Conservation (phyloP, 1,140 invertebrate genomes). For the Aphelenchoides besseyi region DNA sequence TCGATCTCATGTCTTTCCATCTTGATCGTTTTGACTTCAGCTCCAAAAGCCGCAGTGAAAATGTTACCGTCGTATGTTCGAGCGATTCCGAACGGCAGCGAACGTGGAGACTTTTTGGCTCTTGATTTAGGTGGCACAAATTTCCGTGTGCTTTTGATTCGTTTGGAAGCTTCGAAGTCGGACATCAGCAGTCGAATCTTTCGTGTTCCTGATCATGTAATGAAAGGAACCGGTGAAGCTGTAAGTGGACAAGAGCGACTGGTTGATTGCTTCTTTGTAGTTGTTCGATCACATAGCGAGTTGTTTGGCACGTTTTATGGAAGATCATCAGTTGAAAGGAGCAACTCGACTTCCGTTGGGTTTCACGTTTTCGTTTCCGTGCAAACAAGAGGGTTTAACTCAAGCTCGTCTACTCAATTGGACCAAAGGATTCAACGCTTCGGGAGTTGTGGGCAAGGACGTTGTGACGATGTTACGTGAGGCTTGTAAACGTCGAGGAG, state of each 20-base stretch:
- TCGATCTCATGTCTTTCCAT: slow-evolving; percentile 15
- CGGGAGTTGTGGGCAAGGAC: slow-evolving; percentile 80
- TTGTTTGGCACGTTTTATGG: slow-evolving; percentile 87
- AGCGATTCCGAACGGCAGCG: slow-evolving; percentile 90
- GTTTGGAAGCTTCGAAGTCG: slow-evolving; percentile 72
- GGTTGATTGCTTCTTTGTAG: slow-evolving; percentile 58
- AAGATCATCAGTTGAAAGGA: slow-evolving; percentile 71
- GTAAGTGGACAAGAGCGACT: slow-evolving; percentile 25
- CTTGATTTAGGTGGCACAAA: slow-evolving; percentile 97
- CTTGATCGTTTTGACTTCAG: slow-evolving; percentile 31
- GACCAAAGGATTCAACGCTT: slow-evolving; percentile 91
- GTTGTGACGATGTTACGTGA: slow-evolving; percentile 78
- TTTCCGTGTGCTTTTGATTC: slow-evolving; percentile 89
- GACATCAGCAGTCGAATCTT: slow-evolving; percentile 93
- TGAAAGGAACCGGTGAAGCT: slow-evolving; percentile 48
- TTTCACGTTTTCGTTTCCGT: slow-evolving; percentile 98
- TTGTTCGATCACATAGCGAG: slow-evolving; percentile 97
- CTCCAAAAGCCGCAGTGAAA: slow-evolving; percentile 54
- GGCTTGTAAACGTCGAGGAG: slow-evolving; percentile 66
- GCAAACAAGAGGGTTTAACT: slow-evolving; percentile 82
- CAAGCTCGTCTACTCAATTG: slow-evolving; percentile 82
- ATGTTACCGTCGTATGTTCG: slow-evolving; percentile 90
- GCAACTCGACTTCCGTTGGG: slow-evolving; percentile 81
- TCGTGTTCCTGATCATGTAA: slow-evolving; percentile 83
- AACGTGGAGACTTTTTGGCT: slow-evolving; percentile 90